phyloP scores from a whole-genome alignment of 2,113 vertebrate species.

The Panthera leo region DNA sequence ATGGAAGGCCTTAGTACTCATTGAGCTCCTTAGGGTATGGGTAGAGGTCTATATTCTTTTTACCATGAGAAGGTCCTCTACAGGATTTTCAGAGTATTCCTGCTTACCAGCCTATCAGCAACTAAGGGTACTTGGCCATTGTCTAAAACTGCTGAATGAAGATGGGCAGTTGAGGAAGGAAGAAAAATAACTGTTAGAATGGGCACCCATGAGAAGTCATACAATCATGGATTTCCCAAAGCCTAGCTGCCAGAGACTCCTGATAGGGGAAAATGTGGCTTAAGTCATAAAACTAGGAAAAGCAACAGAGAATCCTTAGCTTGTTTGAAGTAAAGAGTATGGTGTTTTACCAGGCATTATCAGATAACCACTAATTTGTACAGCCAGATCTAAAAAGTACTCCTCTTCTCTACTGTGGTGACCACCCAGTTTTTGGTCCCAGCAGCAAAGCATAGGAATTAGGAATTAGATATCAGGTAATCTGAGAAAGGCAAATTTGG shows the following conservation, averaged over 20 bases:
- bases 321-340: not conserved
- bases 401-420: not conserved
- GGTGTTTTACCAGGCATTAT: not conserved
- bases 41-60: not conserved
- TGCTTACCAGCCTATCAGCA: not conserved
- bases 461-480: not conserved
- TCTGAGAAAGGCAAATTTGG: not conserved
- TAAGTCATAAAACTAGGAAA: not conserved
- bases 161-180: not conserved
- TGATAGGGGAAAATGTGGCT: not conserved
- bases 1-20: not conserved
- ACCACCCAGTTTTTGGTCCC: not conserved
- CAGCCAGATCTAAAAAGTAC: not conserved
- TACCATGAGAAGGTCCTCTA: not conserved
- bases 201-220: too few species aligned
- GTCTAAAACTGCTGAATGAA: not conserved
- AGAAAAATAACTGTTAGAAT: not conserved
- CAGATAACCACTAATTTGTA: not conserved
- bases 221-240: not conserved
- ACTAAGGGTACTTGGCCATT: not conserved
- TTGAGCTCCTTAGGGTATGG: rapidly evolving
- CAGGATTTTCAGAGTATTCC: not conserved
- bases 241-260: too few species aligned
- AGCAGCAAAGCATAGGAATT: not conserved
- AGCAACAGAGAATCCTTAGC: not conserved